phyloP scores from a whole-genome alignment of 2,113 vertebrate genomes.

The Nannospalax galili region DNA sequence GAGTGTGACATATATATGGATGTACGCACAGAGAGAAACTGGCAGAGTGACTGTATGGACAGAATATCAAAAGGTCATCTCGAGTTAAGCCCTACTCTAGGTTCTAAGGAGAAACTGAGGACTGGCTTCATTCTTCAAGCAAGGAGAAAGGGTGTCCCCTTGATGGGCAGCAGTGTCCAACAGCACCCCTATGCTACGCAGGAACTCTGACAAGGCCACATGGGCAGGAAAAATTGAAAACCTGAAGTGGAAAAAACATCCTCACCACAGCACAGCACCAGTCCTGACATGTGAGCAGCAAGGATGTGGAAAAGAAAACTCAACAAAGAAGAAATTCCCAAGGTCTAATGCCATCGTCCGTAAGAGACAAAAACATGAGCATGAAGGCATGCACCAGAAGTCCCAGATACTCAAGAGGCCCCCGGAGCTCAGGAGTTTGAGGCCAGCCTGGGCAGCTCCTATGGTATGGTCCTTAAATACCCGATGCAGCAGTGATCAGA shows the following conservation, averaged over 20 bases:
- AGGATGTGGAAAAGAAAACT: background rate
- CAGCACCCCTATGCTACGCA: background rate
- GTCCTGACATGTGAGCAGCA: background rate
- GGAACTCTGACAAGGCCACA: background rate
- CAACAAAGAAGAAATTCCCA: background rate
- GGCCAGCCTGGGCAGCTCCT: background rate
- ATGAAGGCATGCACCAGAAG: background rate
- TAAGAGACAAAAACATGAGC: background rate
- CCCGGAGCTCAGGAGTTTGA: background rate
- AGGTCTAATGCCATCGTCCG: background rate
- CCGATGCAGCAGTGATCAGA: background rate
- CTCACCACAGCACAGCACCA: background rate
- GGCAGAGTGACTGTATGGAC: background rate
- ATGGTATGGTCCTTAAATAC: background rate
- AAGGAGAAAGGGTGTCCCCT: background rate
- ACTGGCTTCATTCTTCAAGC: background rate
- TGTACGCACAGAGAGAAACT: background rate
- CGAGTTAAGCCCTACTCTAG: background rate
- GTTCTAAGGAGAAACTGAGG: background rate
- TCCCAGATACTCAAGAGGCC: background rate
- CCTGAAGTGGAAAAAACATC: background rate
- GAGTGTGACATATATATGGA: background rate
- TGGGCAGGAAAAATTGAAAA: background rate
- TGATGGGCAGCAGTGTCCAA: background rate
- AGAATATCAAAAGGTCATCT: background rate